Base-by-base conservation (phyloP, 2,113 vertebrate genomes). In the Aplodontia rufa region DNA sequence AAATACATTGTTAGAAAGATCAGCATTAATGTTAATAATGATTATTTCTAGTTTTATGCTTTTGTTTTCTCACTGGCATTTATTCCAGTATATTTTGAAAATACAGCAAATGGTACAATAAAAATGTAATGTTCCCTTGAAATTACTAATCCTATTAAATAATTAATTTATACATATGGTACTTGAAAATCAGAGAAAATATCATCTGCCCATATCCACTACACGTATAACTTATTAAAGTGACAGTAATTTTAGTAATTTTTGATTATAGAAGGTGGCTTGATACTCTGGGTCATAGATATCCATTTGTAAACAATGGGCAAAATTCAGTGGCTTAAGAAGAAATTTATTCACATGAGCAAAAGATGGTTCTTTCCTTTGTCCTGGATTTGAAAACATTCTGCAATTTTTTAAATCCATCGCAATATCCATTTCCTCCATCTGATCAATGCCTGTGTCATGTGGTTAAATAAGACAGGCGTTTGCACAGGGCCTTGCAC, bases 1-100 rank as follows among this genome's bases (percentile, higher is more conserved):
- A 80, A 85, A 80, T 58, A 16, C 12, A 45, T 69, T 45, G 9
- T 11, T 71, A 90, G 60, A 71, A 85, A 55, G 26, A 72, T 35
- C 49, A 90, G 2, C 19, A 58, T 75, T 32, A 49, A 40, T 66
- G 14, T 45, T 64, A 89, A 40, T 64, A 60, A 68, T 35, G 40
- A 6, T 58, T 86, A 55, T 86, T 89, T 76, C 7, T 80, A 42
- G 8, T 45, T 69, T 60, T 81, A 47, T 69, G 32, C 3, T 40
- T 66, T 83, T 83, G 45, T 72, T 87, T 90, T 42, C 19, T 68
- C 53, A 5, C 53, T 64, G 51, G 9, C 17, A 76, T 76, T 58
- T 11, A 47, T 76, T 93, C 87, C 35, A 79, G 71, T 60, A 90
- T 19, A n/a, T 53, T 72, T 96, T 53, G 6, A 91, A 91, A 49